Base-by-base conservation (phyloP, 2,888 invertebrate species). In the Adelphocoris suturalis region DNA sequence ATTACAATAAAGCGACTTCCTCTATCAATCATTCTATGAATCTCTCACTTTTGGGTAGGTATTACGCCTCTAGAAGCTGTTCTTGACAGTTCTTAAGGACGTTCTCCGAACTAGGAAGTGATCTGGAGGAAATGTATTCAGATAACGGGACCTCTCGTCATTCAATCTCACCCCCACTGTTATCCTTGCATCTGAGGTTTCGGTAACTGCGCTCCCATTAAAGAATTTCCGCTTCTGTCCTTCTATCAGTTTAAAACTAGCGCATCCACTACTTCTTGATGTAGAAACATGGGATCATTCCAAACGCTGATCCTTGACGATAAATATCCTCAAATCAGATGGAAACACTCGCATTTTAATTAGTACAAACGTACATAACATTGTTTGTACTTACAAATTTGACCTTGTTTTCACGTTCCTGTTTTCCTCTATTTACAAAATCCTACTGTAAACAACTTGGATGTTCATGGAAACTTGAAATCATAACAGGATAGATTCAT, bases 1-100 rank as follows among this genome's bases (percentile, higher is more conserved):
- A 78, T 78, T 78, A 52, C 78, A 27, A 88, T 80, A 52, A 88
- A 78, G n/a, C 19, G 80, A 16, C 61, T 55, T 28, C 75, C 82
- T 82, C n/a, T 23, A 52, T 82, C 82, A 23, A 23, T 68, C 68
- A 68, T 68, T 68, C 23, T 23, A 19, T 9, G 68, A 13, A 19
- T 68, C 52, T 11, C 13, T 12, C 11, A n/a, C 57, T 57, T 57
- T 57, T n/a, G 19, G 0, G 19, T 57, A 7, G 57, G n/a, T 57
- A 16, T n/a, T 37, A 27, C 37, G 76, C 12, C 76, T 76, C 27
- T 37, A 0, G 7, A 16, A 16, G n/a, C 0, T 14, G 16, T 57
- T n/a, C 57, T n/a, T 57, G 14, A 57, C 14, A n/a, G n/a, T 16
- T 57, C n/a, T 19, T 27, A 11, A 23, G 68, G 23, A 23, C 19